Base-by-base conservation (phyloP, 2,888 invertebrate genomes). In the Tyria jacobaeae region DNA sequence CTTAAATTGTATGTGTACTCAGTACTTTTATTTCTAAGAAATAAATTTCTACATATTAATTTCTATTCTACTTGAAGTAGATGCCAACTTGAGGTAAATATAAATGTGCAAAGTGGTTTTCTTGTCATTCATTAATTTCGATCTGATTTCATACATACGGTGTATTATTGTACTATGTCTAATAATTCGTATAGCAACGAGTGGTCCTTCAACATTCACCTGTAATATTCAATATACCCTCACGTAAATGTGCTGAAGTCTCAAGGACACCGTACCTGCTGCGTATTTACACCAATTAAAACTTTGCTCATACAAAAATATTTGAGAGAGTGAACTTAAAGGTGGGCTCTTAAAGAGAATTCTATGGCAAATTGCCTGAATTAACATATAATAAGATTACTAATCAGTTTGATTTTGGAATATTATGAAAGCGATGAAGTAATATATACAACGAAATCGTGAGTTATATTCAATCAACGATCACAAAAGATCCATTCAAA, bases 221-320 rank as follows among this genome's bases (percentile, higher is more conserved):
- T 60, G 70, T 76, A 60, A 48, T 35, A 60, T 51, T 60, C 49
- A 24, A n/a, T n/a, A 47, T 37, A 64, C 64, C 57, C 58, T 71
- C 57, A 48, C 55, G 63, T 71, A 60, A 73, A 75, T 69, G 66
- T 39, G 21, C 34, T 51, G 62, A 70, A 66, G 64, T 66, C 62
- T 60, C 60, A 70, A 75, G 71, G 27, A 21, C 57, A 66, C 68
- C 65, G 66, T 69, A 62, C 54, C 67, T 68, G 63, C 76, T 70
- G 72, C 77, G 81, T 82, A 85, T 85, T 89, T 86, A 85, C 80
- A 79, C 87, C 81, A 84, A 86, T 85, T 85, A 86, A 81, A 85
- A 85, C 72, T 86, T 85, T 79, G 73, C 75, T 79, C 76, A 78
- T 72, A 71, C 73, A 78, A 80, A 75, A 77, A 75, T 72, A 64